Conservation (phyloP, 1,140 invertebrate species). For the Hirudo medicinalis region DNA sequence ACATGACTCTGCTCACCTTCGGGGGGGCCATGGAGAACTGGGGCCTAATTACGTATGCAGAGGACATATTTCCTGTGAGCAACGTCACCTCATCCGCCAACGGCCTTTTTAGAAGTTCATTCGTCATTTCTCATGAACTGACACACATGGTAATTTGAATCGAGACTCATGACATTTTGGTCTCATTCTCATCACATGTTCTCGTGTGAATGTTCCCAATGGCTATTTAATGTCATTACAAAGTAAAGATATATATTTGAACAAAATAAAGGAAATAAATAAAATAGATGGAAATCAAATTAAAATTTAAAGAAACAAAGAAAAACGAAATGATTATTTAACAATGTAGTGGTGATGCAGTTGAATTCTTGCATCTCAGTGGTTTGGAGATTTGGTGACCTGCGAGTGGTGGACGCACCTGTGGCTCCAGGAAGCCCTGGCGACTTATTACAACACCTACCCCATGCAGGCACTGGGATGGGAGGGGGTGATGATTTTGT, state of each 20-base stretch:
- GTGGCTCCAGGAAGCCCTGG: constrained; percentile 32
- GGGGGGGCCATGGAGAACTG: constrained; percentile 39
- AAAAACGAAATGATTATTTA: too few relatives aligned
- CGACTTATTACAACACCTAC: constrained; percentile 29
- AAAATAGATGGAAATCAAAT: too few relatives aligned
- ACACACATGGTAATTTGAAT: constrained; percentile 47
- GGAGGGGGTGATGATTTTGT: constrained; percentile 8
- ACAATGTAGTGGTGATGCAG: too few relatives aligned
- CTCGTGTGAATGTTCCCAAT: too few relatives aligned
- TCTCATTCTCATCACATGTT: too few relatives aligned
- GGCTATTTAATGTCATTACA: too few relatives aligned
- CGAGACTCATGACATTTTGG: background rate
- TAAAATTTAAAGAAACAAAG: too few relatives aligned
- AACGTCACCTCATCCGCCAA: constrained; percentile 55
- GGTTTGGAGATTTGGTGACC: constrained; percentile 21
- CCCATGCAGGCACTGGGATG: constrained; percentile 14
- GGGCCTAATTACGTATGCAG: constrained; percentile 26
- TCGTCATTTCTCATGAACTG: constrained; percentile 71
- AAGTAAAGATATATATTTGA: too few relatives aligned
- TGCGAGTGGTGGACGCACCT: constrained; percentile 35
- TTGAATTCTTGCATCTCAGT: constrained; percentile 9
- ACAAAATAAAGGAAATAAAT: too few relatives aligned
- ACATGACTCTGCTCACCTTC: background rate
- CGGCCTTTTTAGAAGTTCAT: constrained; percentile 67
- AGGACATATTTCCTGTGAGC: constrained; percentile 26